These are phyloP conservation scores for Karalla daura DNA, from an alignment of 2,797 vertebrate genomes.

Conservation along the genomic window DNA sequence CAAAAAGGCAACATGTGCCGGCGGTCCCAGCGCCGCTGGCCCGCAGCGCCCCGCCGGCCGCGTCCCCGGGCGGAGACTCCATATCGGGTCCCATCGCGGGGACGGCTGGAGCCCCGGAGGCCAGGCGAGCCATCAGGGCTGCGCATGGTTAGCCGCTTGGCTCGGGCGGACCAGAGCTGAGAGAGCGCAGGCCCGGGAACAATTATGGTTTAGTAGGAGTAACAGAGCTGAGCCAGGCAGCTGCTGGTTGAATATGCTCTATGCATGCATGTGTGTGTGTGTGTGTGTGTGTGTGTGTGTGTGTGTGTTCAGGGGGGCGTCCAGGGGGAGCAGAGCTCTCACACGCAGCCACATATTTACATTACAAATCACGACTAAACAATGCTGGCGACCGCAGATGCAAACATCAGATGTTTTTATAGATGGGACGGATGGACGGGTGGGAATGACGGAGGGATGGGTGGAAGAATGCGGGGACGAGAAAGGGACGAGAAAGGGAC, in stretches of 20 bases:
- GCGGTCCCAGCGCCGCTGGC: no score
- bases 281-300: constrained; percentile 25
- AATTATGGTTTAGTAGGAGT: constrained; percentile 74
- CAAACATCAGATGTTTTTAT: constrained; percentile 71
- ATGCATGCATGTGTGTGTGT: constrained; percentile 27
- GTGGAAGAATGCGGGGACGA: constrained; percentile 37
- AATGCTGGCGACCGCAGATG: constrained; percentile 68
- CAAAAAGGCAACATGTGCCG: no score
- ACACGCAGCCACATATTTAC: constrained; percentile 78
- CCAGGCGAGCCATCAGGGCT: constrained; percentile 53
- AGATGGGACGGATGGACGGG: constrained; percentile 42
- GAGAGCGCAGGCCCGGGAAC: constrained; percentile 63
- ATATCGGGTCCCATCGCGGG: constrained; percentile 46
- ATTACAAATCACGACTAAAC: constrained; percentile 81
- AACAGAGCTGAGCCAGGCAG: constrained; percentile 60
- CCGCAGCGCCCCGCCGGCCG: background rate
- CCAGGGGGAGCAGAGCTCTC: constrained; percentile 53
- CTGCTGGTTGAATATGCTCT: constrained; percentile 58
- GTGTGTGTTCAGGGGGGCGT: constrained; percentile 26
- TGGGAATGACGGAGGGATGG: constrained; percentile 32
- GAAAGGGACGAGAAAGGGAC: background rate
- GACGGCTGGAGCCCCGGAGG: constrained; percentile 44
- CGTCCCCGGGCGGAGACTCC: constrained; percentile 21
- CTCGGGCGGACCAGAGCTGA: constrained; percentile 49
- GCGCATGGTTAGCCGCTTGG: constrained; percentile 74